phyloP scores from a whole-genome alignment of 2,113 vertebrate genomes.

The Telmatochromis brichardi region DNA sequence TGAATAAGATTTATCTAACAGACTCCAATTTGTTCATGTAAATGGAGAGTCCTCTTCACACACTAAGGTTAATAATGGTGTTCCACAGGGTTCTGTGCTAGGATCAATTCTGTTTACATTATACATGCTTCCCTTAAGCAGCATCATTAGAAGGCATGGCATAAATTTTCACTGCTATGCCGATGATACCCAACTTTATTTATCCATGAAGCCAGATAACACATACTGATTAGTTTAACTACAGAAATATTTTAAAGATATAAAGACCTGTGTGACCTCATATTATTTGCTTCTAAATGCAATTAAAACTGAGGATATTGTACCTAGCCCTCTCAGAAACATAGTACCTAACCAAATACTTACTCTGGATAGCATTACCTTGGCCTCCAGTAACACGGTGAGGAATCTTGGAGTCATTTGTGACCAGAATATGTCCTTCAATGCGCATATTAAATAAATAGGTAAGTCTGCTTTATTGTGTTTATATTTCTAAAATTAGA shows the following conservation, averaged over 20 bases:
- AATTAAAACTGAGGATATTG: not conserved
- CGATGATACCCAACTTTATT: not conserved
- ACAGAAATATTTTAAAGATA: not conserved
- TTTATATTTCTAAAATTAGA: not conserved
- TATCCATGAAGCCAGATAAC: not conserved
- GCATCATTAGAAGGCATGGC: not conserved
- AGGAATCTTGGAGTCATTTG: not conserved
- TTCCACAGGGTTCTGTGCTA: not conserved
- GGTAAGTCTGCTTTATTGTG: not conserved
- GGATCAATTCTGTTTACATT: not conserved
- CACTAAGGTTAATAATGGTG: fast-evolving
- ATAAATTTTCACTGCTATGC: not conserved
- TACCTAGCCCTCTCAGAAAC: not conserved
- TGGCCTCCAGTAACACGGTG: not conserved
- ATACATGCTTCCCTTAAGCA: not conserved
- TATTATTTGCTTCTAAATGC: not conserved
- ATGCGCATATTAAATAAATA: not conserved
- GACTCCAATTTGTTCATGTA: not conserved
- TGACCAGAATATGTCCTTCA: not conserved
- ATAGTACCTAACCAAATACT: not conserved
- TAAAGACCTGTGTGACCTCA: not conserved
- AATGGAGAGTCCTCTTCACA: not conserved
- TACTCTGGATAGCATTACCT: not conserved
- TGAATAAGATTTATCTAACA: not conserved
- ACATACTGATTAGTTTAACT: not conserved